Evolutionary conservation across 1,140 invertebrate genomes (phyloP).

Genomic region (Leptinotarsa lineolata): DNA sequence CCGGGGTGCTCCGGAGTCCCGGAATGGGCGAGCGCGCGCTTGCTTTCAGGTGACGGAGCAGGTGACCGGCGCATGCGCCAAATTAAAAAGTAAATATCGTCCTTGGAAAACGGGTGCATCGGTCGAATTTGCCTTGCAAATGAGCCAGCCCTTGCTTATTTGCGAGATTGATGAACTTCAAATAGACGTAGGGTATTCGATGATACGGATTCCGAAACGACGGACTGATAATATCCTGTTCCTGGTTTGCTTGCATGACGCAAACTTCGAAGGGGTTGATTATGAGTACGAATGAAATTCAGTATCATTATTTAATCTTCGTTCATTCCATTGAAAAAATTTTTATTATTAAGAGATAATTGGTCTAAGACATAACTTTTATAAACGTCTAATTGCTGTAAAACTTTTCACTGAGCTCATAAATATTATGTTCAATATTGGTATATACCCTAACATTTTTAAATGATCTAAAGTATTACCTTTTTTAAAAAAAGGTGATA

Average conservation of each 20-base stretch:
- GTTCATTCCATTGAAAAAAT: too few relatives aligned
- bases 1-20: conserved; percentile 35
- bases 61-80: conserved; percentile 35
- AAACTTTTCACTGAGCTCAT: too few relatives aligned
- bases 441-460: too few relatives aligned
- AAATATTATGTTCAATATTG: too few relatives aligned
- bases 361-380: too few relatives aligned
- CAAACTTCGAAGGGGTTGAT: not conserved
- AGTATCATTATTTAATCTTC: too few relatives aligned
- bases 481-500: too few relatives aligned
- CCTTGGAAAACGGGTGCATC: conserved; percentile 47
- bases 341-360: too few relatives aligned
- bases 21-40: conserved; percentile 40
- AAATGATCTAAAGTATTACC: too few relatives aligned
- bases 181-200: conserved; percentile 31
- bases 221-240: not conserved
- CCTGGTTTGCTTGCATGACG: conserved; percentile 4
- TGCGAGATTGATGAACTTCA: conserved; percentile 54
- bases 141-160: conserved; percentile 48
- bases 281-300: too few relatives aligned
- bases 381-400: too few relatives aligned
- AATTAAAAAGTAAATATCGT: conserved; percentile 28
- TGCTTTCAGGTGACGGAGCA: conserved; percentile 44
- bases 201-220: not conserved
- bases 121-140: conserved; percentile 53